Percentiles rank a stretch among this genome's conserved stretches.
Conservation (phyloP, 2,113 vertebrate species). For the Esox niger region DNA sequence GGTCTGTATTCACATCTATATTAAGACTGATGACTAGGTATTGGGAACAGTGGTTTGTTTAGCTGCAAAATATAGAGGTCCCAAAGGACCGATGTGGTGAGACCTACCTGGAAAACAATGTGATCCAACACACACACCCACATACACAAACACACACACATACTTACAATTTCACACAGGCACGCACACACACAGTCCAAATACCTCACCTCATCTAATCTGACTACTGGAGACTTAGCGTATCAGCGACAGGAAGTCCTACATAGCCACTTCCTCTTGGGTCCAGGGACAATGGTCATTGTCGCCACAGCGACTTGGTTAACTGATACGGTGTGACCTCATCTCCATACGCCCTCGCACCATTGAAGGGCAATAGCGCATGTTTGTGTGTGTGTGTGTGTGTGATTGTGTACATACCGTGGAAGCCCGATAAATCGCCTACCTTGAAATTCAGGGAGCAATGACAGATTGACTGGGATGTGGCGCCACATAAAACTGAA, state of each 20-base stretch:
- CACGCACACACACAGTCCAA: conserved; percentile 20
- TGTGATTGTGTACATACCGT: too few relatives aligned
- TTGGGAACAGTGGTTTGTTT: not conserved
- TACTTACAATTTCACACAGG: not conserved
- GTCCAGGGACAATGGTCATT: conserved; percentile 79
- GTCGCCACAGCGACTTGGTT: conserved; percentile 49
- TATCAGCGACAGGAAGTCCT: conserved; percentile 74
- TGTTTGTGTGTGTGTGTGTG: conserved; percentile 48
- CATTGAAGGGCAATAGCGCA: not conserved
- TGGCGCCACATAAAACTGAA: conserved; percentile 47
- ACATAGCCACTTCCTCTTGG: conserved; percentile 74
- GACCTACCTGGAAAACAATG: conserved; percentile 65
- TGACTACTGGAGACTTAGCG: conserved; percentile 53
- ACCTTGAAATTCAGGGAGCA: conserved; percentile 62
- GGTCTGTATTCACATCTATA: conserved; percentile 45
- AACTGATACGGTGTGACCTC: conserved; percentile 74
- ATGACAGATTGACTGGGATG: conserved; percentile 68
- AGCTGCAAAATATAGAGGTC: conserved; percentile 53
- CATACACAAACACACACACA: conserved; percentile 13
- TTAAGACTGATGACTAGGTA: conserved; percentile 31
- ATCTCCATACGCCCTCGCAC: conserved; percentile 68
- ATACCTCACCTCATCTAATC: conserved; percentile 50
- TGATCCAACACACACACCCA: conserved; percentile 37
- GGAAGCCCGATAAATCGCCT: conserved; percentile 66
- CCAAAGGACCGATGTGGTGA: conserved; percentile 39